Evolutionary conservation across 2,888 invertebrate species (phyloP).

Genomic region (Thymelicus sylvestris): DNA sequence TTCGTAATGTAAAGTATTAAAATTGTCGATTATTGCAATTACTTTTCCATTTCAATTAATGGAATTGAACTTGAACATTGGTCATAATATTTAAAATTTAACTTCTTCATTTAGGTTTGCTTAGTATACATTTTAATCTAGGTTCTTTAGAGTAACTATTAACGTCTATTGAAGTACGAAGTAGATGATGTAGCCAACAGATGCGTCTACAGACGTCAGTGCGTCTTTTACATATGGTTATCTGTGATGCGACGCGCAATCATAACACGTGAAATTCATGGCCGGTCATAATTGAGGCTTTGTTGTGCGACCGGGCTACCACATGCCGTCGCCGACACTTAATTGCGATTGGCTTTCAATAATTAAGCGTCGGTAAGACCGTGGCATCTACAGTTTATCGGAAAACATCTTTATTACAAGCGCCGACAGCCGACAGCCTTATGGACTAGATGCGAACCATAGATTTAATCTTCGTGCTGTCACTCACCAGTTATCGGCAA

Average conservation of each 20-base stretch:
- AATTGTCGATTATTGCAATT: too few species aligned
- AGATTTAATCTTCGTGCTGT: constrained; percentile 37
- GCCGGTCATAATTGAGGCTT: constrained; percentile 53
- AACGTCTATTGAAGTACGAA: too few species aligned
- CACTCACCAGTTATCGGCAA: constrained; percentile 34
- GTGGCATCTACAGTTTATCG: constrained; percentile 53
- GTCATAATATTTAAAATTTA: too few species aligned
- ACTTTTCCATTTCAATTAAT: too few species aligned
- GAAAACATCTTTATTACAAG: constrained; percentile 57
- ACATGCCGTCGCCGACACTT: constrained; percentile 52
- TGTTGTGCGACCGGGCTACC: constrained; percentile 46
- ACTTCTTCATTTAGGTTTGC: too few species aligned
- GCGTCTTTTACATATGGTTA: constrained; percentile 42
- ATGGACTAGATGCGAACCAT: constrained; percentile 30
- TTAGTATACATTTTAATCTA: too few species aligned
- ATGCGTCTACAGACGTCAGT: constrained; percentile 43
- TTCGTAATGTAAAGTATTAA: too few species aligned
- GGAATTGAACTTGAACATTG: too few species aligned
- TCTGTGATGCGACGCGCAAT: constrained; percentile 47
- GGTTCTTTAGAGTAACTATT: too few species aligned
- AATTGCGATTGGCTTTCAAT: constrained; percentile 58
- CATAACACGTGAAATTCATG: constrained; percentile 60
- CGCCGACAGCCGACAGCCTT: constrained; percentile 35
- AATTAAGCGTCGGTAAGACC: constrained; percentile 53
- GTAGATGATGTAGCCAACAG: constrained; percentile 49